These are phyloP conservation scores for Volucella zonaria DNA, from an alignment of 2,888 invertebrate genomes.

Conservation along the genomic window DNA sequence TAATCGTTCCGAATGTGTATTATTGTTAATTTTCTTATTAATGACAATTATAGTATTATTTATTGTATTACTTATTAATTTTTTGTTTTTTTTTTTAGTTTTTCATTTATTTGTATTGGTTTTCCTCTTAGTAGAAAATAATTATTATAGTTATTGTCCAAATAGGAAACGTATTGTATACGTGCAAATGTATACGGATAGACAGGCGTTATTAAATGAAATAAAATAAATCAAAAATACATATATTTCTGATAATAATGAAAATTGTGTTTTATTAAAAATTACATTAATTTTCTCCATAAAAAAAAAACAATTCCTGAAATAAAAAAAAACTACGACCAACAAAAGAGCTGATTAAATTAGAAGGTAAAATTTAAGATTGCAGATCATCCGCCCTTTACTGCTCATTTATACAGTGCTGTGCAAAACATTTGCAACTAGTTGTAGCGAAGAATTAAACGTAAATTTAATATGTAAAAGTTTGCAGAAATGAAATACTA, in stretches of 20 bases:
- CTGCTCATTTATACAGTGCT: no score
- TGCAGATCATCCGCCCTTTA: no score
- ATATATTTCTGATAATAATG: slow-evolving; percentile 57
- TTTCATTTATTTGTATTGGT: slow-evolving; percentile 34
- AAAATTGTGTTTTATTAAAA: slow-evolving; percentile 28
- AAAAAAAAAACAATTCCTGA: background rate
- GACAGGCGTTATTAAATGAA: slow-evolving; percentile 39
- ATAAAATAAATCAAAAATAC: slow-evolving; percentile 54
- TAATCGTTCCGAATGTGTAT: slow-evolving; percentile 64
- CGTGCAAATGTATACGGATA: slow-evolving; percentile 36
- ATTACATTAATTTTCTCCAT: background rate
- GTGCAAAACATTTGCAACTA: no score
- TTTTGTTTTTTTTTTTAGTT: slow-evolving; percentile 25
- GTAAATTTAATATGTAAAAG: no score
- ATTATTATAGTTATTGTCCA: slow-evolving; percentile 18
- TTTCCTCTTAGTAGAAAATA: background rate
- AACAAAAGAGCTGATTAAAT: no score
- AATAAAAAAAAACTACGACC: no score
- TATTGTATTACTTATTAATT: slow-evolving; percentile 40
- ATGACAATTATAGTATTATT: slow-evolving; percentile 69
- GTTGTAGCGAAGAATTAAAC: no score
- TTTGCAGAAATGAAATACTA: no score
- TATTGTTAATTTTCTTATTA: slow-evolving; percentile 54
- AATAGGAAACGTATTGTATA: slow-evolving; percentile 22
- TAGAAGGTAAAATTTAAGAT: no score